These are phyloP conservation scores for Minunthozetes semirufus DNA, from an alignment of 2,888 invertebrate species.

Conservation along the genomic window DNA sequence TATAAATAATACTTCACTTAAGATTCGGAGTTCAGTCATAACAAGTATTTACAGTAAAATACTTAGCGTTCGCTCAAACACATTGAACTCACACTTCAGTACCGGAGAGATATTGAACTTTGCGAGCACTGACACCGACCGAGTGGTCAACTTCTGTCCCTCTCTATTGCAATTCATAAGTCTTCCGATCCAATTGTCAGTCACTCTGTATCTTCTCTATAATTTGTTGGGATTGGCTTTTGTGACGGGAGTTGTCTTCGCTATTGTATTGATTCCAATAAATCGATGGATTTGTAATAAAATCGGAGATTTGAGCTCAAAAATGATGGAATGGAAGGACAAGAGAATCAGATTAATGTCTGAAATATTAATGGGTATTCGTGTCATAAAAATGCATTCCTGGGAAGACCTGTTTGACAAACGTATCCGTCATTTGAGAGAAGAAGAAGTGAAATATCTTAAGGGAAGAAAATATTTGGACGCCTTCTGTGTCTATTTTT, in stretches of 20 bases:
- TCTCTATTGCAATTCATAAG: conserved; percentile 97
- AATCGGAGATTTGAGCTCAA: conserved; percentile 73
- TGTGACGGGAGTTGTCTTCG: conserved; percentile 78
- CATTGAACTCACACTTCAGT: conserved; percentile 51
- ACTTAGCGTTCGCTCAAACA: conserved; percentile 52
- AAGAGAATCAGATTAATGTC: conserved; percentile 74
- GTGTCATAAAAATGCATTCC: conserved; percentile 80
- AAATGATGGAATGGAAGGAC: conserved; percentile 88
- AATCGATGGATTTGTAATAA: conserved; percentile 81
- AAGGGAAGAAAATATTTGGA: conserved; percentile 84
- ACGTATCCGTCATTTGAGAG: conserved; percentile 44
- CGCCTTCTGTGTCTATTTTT: conserved; percentile 94
- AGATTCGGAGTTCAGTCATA: conserved; percentile 76
- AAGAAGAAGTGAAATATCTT: conserved; percentile 49
- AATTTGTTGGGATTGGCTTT: conserved; percentile 84
- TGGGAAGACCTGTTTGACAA: conserved; percentile 65
- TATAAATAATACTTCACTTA: conserved; percentile 72
- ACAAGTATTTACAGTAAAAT: conserved; percentile 71
- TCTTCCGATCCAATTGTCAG: conserved; percentile 78
- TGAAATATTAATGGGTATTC: conserved; percentile 78
- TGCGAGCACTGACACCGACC: conserved; percentile 92
- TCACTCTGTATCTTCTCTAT: conserved; percentile 74
- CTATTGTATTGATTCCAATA: conserved; percentile 79
- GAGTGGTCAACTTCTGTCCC: conserved; percentile 89
- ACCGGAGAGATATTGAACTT: conserved; percentile 89